A percentile compares a stretch with the other conserved stretches of the same genome.
phyloP scores from a whole-genome alignment of 2,797 vertebrate genomes.

The Micromesistius poutassou region DNA sequence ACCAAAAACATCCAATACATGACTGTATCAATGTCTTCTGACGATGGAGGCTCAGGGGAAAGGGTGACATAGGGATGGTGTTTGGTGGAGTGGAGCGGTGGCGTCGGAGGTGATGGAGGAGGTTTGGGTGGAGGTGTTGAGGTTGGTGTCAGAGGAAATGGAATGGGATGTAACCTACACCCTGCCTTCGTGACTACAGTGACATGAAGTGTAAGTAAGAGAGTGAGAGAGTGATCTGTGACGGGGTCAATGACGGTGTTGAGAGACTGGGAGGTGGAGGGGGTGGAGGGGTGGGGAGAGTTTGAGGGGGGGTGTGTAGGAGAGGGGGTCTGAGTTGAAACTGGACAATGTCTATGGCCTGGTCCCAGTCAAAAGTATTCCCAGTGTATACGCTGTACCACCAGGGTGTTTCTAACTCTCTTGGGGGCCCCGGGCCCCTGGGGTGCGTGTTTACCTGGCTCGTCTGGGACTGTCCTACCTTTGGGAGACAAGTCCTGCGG shows the following conservation, averaged over 20 bases:
- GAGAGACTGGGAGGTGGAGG: constrained; percentile 47
- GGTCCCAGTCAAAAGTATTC: constrained; percentile 6
- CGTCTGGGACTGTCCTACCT: constrained; percentile 77
- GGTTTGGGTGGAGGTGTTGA: constrained; percentile 8
- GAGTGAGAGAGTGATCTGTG: constrained; percentile 1
- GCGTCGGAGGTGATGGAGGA: not conserved
- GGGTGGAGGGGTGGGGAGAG: constrained; percentile 22
- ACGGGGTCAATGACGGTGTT: constrained; percentile 8
- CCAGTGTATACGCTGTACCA: not conserved
- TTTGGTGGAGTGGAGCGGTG: constrained; percentile 6
- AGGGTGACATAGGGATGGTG: constrained; percentile 36
- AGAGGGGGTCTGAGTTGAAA: constrained; percentile 23
- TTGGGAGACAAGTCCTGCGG: constrained; percentile 81
- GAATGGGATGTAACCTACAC: constrained; percentile 34
- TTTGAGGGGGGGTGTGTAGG: constrained; percentile 19
- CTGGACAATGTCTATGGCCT: constrained; percentile 53
- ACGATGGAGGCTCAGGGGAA: constrained; percentile 34
- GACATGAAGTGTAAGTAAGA: not conserved
- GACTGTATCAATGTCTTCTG: constrained; percentile 43
- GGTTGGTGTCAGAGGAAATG: constrained; percentile 43
- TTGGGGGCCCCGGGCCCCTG: constrained; percentile 15
- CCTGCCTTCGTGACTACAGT: not conserved
- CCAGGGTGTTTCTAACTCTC: not conserved
- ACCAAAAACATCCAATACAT: constrained; percentile 41
- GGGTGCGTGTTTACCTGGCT: constrained; percentile 46